phyloP scores from a whole-genome alignment of 2,797 vertebrate genomes.

The Spondyliosoma cantharus region DNA sequence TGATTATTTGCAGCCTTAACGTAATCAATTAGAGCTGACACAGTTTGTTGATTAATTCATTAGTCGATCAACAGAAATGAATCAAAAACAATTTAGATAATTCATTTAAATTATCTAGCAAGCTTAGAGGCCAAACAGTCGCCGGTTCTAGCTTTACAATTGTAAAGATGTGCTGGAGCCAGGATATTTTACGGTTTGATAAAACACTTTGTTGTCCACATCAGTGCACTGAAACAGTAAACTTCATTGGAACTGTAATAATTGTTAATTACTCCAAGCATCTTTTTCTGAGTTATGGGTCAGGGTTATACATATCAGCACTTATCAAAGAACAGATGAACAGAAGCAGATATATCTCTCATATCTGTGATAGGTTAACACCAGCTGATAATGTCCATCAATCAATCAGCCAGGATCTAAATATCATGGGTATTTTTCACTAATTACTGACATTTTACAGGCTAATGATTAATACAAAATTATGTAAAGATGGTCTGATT shows the following conservation, averaged over 20 bases:
- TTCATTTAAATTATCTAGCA: neutral
- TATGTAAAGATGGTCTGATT: neutral
- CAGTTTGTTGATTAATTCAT: constrained; percentile 5
- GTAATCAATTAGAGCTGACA: neutral
- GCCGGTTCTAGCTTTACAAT: neutral
- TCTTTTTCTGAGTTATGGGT: no score
- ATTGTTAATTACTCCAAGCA: no score
- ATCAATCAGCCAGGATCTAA: neutral
- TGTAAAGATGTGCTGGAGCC: neutral
- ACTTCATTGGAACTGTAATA: no score
- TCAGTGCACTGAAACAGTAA: no score
- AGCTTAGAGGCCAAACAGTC: neutral
- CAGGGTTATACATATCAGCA: no score
- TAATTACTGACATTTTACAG: neutral
- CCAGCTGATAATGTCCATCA: no score
- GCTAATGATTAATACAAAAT: neutral
- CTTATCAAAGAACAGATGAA: no score
- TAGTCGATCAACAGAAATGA: neutral
- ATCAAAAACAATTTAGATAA: constrained; percentile 1
- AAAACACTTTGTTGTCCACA: no score
- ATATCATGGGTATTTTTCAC: neutral
- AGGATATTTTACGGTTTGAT: no score
- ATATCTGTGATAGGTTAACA: no score
- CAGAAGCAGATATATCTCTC: no score
- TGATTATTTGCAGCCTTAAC: neutral